A percentile compares a stretch with the other conserved stretches of the same genome.
These are phyloP conservation scores for Limosa lapponica DNA, from an alignment of 2,797 vertebrate genomes.

Conservation along the genomic window DNA sequence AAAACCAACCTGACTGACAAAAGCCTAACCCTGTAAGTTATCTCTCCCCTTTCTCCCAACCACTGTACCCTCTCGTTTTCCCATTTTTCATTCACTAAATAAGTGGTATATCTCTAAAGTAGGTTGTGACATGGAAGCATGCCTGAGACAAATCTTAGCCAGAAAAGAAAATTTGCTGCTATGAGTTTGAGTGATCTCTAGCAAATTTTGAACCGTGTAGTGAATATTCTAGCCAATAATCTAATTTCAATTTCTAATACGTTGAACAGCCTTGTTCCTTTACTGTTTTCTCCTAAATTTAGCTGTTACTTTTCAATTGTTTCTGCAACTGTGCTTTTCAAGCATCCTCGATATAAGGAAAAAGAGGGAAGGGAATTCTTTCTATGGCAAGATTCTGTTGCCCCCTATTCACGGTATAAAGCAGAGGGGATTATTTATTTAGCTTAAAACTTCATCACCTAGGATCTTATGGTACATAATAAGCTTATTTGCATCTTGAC, in stretches of 20 bases:
- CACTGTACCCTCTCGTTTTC: not conserved
- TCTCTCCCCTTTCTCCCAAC: not conserved
- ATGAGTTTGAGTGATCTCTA: not conserved
- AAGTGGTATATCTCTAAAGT: not conserved
- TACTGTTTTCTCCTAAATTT: not conserved
- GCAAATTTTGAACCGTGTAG: not conserved
- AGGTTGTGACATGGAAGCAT: not conserved
- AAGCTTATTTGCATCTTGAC: not conserved
- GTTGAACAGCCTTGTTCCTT: not conserved
- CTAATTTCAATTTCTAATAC: not conserved
- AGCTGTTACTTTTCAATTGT: not conserved
- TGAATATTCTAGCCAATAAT: not conserved
- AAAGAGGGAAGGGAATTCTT: not conserved
- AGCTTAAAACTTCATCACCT: not conserved
- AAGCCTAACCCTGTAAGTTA: not conserved
- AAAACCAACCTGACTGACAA: not conserved
- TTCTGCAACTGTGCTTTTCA: not conserved
- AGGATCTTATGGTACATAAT: not conserved
- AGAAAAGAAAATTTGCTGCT: not conserved
- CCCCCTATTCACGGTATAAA: not conserved
- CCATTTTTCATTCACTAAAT: not conserved
- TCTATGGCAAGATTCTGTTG: not conserved
- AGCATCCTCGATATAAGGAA: not conserved
- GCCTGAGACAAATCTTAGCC: not conserved
- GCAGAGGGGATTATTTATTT: not conserved